Base-by-base conservation (phyloP, 23 tunicate species). In the Halocynthia roretzi region DNA sequence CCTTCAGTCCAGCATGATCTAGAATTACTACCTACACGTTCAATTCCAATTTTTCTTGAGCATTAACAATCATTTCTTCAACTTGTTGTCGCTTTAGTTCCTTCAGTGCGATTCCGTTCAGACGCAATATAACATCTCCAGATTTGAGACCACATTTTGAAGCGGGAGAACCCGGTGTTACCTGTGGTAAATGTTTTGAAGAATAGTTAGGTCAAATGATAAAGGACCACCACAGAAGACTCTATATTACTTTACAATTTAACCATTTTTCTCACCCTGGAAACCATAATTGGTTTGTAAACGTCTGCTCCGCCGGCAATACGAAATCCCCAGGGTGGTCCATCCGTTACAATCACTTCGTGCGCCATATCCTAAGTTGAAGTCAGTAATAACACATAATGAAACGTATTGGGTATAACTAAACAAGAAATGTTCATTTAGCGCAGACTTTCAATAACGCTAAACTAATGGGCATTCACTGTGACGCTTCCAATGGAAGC, bases 251-350 rank as follows among this genome's bases (percentile, higher is more conserved):
- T 17, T 65, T 22, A 71, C 6, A 5, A 8, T 31, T 17, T 71
- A 5, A 48, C 31, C 2, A 14, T 14, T 23, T 17, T 76, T 23
- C 87, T 85, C 56, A 91, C 98, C 83, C 89, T 57, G 8, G 92
- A 77, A 21, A 92, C 87, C 8, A 92, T 90, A 0, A 92, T 74
- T 66, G 83, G 78, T 68, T 84, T 91, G 65, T 86, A 80, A 17
- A 77, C 76, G 56, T 84, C 83, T 8, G 92, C 98, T 11, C 89
- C 89, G 7, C 98, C 98, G 17, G 84, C 21, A 31, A 92, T 92
- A 51, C 98, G 66, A 76, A 92, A 92, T 11, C 98, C 98, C 98
- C 98, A 92, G 5, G 98, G 98, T 7, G 98, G 98, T 15, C 98
- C 98, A 55, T 71, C 72, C n/a, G 40, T 53, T 17, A 92, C 71